Evolutionary conservation across 2,113 vertebrate genomes (phyloP).

Genomic region (Eleginops maclovinus): DNA sequence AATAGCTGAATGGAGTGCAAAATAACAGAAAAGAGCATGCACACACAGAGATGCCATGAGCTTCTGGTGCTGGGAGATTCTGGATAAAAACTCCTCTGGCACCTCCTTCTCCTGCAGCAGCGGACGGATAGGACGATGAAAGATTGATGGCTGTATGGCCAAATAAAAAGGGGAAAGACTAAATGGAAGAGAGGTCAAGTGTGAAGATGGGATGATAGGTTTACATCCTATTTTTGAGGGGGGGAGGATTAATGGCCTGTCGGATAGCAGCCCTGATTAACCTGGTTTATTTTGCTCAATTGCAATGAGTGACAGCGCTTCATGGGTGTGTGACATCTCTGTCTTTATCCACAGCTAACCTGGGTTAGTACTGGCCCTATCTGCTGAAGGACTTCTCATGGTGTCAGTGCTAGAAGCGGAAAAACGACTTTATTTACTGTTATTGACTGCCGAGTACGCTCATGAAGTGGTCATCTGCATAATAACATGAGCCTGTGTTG

Average conservation of each 20-base stretch:
- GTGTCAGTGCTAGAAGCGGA: too few relatives aligned
- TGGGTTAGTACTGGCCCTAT: too few relatives aligned
- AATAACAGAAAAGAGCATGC: conserved; percentile 44
- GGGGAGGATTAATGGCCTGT: too few relatives aligned
- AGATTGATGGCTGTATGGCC: conserved; percentile 24
- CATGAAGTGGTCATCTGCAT: too few relatives aligned
- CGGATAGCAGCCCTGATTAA: conserved; percentile 52
- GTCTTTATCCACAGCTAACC: too few relatives aligned
- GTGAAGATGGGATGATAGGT: conserved; percentile 29
- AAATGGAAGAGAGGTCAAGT: too few relatives aligned
- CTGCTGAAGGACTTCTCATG: too few relatives aligned
- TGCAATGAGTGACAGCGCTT: conserved; percentile 25
- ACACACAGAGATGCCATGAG: background rate
- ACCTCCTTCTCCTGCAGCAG: conserved; percentile 35
- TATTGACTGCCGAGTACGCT: too few relatives aligned
- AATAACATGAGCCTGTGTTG: too few relatives aligned
- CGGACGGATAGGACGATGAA: conserved; percentile 60
- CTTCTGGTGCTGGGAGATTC: conserved; percentile 44
- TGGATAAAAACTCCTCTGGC: too few relatives aligned
- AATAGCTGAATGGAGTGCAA: conserved; percentile 39
- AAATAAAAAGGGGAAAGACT: conserved; percentile 37
- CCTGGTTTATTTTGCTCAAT: conserved; percentile 39
- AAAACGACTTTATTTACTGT: too few relatives aligned
- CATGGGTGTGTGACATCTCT: conserved; percentile 36
- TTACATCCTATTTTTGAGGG: conserved; percentile 48